Conservation (phyloP, 2,888 invertebrate genomes). For the Tachystola acroxantha region DNA sequence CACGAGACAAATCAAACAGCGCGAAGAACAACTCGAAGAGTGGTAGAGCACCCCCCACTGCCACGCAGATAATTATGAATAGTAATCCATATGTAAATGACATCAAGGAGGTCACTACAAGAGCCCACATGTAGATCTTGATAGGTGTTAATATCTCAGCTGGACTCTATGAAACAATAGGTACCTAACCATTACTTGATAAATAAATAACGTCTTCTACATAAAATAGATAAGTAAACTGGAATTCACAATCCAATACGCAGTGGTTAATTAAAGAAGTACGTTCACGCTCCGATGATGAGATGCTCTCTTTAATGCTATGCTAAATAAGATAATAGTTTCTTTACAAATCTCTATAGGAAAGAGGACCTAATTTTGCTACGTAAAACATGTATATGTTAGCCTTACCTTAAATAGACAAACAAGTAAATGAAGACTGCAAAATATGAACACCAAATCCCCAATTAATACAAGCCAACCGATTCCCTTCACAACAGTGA, state of each 20-base stretch:
- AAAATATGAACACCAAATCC: constrained; percentile 32
- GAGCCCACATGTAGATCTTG: constrained; percentile 30
- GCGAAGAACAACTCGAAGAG: constrained; percentile 45
- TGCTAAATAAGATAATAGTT: too few relatives aligned
- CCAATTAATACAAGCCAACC: constrained; percentile 39
- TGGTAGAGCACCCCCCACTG: constrained; percentile 40
- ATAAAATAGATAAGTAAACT: too few relatives aligned
- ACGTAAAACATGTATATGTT: too few relatives aligned
- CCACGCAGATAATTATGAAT: constrained; percentile 36
- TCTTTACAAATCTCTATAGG: too few relatives aligned
- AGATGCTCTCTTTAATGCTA: too few relatives aligned
- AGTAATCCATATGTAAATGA: constrained; percentile 44
- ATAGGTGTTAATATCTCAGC: constrained; percentile 18
- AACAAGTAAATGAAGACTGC: constrained; percentile 32
- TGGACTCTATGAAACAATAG: constrained; percentile 34
- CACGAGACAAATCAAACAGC: constrained; percentile 39
- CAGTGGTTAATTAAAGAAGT: too few relatives aligned
- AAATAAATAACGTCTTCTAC: too few relatives aligned
- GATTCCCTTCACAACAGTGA: constrained; percentile 25
- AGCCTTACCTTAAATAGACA: constrained; percentile 39
- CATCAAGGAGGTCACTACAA: constrained; percentile 24
- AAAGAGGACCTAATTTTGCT: too few relatives aligned
- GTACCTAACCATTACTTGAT: too few relatives aligned
- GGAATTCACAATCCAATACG: too few relatives aligned
- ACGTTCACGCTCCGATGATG: too few relatives aligned